phyloP scores from a whole-genome alignment of 2,113 vertebrate genomes.

The Nothocercus nigrocapillus region DNA sequence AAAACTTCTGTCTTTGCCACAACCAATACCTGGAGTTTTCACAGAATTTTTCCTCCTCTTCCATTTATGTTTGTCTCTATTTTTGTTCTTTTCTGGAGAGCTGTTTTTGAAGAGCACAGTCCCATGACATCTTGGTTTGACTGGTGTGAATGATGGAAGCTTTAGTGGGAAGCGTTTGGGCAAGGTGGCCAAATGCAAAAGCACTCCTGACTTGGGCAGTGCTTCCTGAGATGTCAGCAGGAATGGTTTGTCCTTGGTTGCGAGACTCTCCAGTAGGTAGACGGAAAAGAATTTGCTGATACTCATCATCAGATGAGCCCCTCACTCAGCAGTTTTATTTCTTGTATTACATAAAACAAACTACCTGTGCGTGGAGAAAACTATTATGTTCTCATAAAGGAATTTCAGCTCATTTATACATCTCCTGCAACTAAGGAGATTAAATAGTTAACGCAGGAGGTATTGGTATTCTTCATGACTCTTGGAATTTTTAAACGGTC shows the following conservation, averaged over 20 bases:
- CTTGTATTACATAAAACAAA: not conserved
- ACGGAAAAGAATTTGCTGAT: not conserved
- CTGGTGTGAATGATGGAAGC: not conserved
- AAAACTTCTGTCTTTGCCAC: not conserved
- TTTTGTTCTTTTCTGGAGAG: not conserved
- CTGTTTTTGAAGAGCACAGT: not conserved
- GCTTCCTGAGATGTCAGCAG: not conserved
- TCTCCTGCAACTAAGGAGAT: not conserved
- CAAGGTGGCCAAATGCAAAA: not conserved
- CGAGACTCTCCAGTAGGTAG: fast-evolving
- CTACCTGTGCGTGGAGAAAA: not conserved
- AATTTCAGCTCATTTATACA: not conserved
- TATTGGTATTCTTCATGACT: not conserved
- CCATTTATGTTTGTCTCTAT: not conserved
- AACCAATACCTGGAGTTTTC: not conserved
- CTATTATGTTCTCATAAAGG: not conserved
- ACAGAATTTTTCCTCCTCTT: not conserved
- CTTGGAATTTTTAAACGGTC: not conserved
- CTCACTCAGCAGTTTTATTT: fast-evolving
- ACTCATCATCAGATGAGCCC: not conserved
- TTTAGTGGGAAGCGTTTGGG: not conserved
- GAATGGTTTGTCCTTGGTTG: not conserved
- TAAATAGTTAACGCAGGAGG: not conserved
- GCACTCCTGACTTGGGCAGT: not conserved
- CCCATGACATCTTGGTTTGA: not conserved